A percentile compares a stretch with the other conserved stretches of the same genome.
Conservation (phyloP, 2,797 vertebrate genomes). For the Champsocephalus esox region DNA sequence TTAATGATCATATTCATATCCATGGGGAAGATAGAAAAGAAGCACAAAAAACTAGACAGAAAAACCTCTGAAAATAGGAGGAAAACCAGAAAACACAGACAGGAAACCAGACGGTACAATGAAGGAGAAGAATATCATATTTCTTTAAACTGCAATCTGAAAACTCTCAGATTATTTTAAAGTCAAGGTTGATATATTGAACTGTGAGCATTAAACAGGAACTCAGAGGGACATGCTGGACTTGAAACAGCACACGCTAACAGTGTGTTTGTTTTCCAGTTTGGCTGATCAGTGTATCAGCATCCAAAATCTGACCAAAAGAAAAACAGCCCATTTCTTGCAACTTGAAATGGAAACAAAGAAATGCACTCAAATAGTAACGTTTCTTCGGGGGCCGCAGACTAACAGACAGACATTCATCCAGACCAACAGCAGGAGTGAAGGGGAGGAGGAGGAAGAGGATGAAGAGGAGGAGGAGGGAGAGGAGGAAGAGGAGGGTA, state of each 20-base stretch:
- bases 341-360: no score
- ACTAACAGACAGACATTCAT: slow-evolving; percentile 37
- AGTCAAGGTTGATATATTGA: neutral
- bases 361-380: no score
- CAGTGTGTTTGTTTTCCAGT: neutral
- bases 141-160: neutral
- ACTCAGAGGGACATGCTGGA: neutral
- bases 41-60: no score
- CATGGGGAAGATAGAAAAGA: neutral
- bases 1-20: no score
- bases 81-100: neutral
- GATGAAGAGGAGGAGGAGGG: slow-evolving; percentile 23
- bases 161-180: neutral
- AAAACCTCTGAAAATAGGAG: neutral
- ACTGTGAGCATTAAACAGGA: neutral
- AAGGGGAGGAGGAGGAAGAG: slow-evolving; percentile 1
- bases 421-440: slow-evolving; percentile 30
- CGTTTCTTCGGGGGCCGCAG: neutral
- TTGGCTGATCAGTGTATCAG: no score
- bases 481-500: slow-evolving; percentile 69
- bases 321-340: neutral
- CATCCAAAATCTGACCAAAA: neutral
- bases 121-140: neutral
- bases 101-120: neutral
- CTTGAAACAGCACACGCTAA: neutral